phyloP scores from a whole-genome alignment of 1,140 invertebrate species.

The Papilio polytes region DNA sequence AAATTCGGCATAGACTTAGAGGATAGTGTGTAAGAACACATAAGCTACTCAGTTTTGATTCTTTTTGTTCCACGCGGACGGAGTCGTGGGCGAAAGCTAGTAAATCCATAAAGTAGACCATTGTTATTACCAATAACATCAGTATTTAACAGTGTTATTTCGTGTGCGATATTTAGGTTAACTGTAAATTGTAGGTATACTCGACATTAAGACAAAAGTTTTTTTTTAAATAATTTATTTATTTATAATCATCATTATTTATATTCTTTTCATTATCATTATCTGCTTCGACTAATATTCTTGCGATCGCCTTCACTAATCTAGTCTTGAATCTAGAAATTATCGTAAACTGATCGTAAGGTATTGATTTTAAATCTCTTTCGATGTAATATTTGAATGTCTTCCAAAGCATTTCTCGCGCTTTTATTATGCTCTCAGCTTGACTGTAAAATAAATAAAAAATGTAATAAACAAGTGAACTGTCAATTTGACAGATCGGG shows the following conservation, averaged over 20 bases:
- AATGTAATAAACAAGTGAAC: too few relatives aligned
- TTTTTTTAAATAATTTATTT: constrained; percentile 42
- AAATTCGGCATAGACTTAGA: too few relatives aligned
- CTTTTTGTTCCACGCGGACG: too few relatives aligned
- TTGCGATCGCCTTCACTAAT: constrained; percentile 62
- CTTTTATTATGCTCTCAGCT: constrained; percentile 74
- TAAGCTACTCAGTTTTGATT: too few relatives aligned
- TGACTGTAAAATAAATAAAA: constrained; percentile 75
- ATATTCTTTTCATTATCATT: constrained; percentile 46
- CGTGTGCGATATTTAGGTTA: too few relatives aligned
- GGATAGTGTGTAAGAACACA: too few relatives aligned
- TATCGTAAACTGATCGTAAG: constrained; percentile 53
- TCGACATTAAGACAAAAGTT: neutral
- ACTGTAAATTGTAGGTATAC: neutral
- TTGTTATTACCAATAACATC: too few relatives aligned
- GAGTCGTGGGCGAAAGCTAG: too few relatives aligned
- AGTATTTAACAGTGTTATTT: too few relatives aligned
- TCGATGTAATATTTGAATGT: constrained; percentile 83
- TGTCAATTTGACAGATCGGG: too few relatives aligned
- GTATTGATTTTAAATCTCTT: constrained; percentile 60
- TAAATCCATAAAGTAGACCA: too few relatives aligned
- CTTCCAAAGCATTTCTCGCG: constrained; percentile 81
- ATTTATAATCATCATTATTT: constrained; percentile 48
- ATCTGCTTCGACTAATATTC: constrained; percentile 62
- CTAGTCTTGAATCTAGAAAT: constrained; percentile 61